A percentile compares a stretch with the other conserved stretches of the same genome.
Evolutionary conservation across 2,113 vertebrate genomes (phyloP).

Genomic region (Cinclus mexicanus): DNA sequence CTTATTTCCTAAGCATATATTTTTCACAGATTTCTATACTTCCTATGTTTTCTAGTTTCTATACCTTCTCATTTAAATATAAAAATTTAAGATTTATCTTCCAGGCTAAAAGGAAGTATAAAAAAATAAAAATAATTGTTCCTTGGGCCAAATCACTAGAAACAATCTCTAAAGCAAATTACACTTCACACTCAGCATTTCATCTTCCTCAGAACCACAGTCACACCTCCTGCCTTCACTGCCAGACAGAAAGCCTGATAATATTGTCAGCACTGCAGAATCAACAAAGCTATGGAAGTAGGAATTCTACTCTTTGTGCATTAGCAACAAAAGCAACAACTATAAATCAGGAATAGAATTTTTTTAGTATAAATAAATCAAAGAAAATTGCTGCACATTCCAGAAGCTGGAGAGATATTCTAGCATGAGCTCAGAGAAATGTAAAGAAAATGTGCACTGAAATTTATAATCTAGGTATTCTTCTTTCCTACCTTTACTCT

Average conservation of each 20-base stretch:
- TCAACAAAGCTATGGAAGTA: neutral
- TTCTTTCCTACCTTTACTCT: neutral
- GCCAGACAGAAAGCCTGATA: neutral
- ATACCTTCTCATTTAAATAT: neutral
- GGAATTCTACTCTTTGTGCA: neutral
- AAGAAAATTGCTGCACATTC: neutral
- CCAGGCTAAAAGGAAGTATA: neutral
- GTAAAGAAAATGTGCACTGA: neutral
- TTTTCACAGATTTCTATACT: neutral
- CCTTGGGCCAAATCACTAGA: neutral
- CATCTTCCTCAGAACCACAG: neutral
- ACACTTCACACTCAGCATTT: neutral
- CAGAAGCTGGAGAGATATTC: neutral
- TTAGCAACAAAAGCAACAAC: neutral
- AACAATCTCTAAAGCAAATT: neutral
- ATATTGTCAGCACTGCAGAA: neutral
- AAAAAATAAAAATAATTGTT: neutral
- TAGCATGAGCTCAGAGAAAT: neutral
- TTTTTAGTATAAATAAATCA: neutral
- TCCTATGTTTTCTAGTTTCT: neutral
- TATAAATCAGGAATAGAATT: neutral
- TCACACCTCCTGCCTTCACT: neutral
- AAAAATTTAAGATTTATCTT: neutral
- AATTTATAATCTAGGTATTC: neutral
- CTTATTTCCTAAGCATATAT: neutral